Base-by-base conservation (phyloP, 2,888 invertebrate species). In the Mycalesis mineus region DNA sequence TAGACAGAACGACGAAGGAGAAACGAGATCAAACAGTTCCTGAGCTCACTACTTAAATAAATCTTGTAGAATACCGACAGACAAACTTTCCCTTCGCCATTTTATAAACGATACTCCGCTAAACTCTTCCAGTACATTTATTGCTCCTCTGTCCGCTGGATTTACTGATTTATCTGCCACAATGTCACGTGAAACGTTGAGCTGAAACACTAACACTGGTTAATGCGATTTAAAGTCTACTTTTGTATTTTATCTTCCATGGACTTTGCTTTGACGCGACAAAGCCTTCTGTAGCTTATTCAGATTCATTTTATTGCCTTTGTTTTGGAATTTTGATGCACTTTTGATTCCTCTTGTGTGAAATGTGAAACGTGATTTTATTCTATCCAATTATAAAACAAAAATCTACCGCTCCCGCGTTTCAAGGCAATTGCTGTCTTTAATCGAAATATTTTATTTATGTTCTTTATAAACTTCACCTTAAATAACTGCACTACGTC, bases 141-240 rank as follows among this genome's bases (percentile, higher is more conserved):
- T 17, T 37, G 29, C n/a, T 22, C 14, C 13, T 28, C 2, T 40
- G 51, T 51, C 51, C 22, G 44, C 37, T 37, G 44, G 54, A 52
- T 15, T 52, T 40, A 47, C 39, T 57, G 47, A 52, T 52, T 57
- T 52, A 52, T 15, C 51, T 52, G 22, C 39, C 42, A 47, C 47
- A 47, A 33, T 41, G 57, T 52, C 57, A 52, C 52, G 40, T 50
- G 49, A 56, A 56, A 31, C 50, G 37, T 42, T 42, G 42, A 53
- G 36, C 36, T 48, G 37, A 37, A 53, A 42, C 53, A 48, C 33
- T 42, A 57, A 53, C 53, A 41, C 42, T 52, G 17, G 45, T 52
- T 53, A 53, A 53, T 53, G 42, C 48, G 47, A 57, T 57, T 47
- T 48, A 28, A 39, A 57, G 52, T 29, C 31, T 22, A 22, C 45